Evolutionary conservation across 2,888 invertebrate species (phyloP).

Genomic region (Eupithecia insigniata): DNA sequence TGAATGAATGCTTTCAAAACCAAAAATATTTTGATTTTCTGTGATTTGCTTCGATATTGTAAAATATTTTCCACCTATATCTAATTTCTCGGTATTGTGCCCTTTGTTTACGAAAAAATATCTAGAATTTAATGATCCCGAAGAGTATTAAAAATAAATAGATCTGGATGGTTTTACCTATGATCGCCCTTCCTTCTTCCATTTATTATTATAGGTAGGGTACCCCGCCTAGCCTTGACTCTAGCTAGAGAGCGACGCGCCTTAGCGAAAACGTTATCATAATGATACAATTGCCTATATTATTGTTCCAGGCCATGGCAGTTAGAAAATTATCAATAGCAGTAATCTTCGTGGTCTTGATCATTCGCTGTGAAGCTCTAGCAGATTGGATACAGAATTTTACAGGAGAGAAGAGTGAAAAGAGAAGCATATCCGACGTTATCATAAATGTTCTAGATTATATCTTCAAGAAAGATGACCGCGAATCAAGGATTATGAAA

Average conservation of each 20-base stretch:
- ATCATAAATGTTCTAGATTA: conserved; percentile 66
- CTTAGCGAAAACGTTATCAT: not conserved
- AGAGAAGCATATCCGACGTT: conserved; percentile 64
- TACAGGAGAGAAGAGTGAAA: conserved; percentile 41
- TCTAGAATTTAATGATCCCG: too few relatives aligned
- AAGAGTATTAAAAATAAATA: too few relatives aligned
- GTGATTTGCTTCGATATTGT: too few relatives aligned
- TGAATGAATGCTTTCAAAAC: too few relatives aligned
- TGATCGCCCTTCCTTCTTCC: too few relatives aligned
- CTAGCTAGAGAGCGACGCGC: not conserved
- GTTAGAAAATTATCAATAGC: conserved; percentile 36
- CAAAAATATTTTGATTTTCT: too few relatives aligned
- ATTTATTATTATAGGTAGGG: too few relatives aligned
- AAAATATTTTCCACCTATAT: too few relatives aligned
- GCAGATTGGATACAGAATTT: conserved; percentile 40
- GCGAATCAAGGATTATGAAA: conserved; percentile 66
- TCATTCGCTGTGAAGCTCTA: conserved; percentile 50
- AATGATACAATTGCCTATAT: conserved; percentile 13
- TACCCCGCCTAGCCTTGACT: too few relatives aligned
- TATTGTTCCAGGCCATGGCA: conserved; percentile 45
- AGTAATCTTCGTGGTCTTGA: conserved; percentile 38
- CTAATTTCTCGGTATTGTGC: too few relatives aligned
- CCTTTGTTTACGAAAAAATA: too few relatives aligned
- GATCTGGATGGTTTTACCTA: too few relatives aligned
- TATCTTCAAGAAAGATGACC: conserved; percentile 70